Evolutionary conservation across 2,113 vertebrate genomes (phyloP).

Genomic region (Lophochroa leadbeateri): DNA sequence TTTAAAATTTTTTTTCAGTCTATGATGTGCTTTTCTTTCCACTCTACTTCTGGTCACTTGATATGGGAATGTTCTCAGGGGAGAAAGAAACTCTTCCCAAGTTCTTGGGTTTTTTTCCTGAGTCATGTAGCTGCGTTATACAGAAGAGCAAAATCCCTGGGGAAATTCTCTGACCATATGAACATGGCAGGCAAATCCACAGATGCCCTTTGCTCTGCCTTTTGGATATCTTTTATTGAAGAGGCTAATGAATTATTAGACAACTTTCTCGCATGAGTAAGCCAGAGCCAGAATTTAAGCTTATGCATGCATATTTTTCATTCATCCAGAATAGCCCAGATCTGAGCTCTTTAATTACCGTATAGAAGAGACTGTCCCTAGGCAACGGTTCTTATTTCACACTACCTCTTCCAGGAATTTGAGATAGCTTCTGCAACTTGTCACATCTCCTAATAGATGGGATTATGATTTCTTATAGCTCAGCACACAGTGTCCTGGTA

Average conservation of each 20-base stretch:
- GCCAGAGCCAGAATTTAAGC: conserved; percentile 26
- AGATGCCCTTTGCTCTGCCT: conserved; percentile 4
- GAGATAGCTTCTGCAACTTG: conserved; percentile 52
- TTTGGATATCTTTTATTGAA: conserved; percentile 50
- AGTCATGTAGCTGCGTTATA: not conserved
- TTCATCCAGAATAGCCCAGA: conserved; percentile 41
- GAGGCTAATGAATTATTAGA: conserved; percentile 54
- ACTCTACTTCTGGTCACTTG: not conserved
- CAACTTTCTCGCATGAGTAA: conserved; percentile 12
- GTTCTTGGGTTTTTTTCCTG: not conserved
- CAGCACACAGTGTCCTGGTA: conserved; percentile 57
- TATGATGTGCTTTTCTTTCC: not conserved
- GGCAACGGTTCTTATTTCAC: conserved; percentile 50
- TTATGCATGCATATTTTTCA: conserved; percentile 56
- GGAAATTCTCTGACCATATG: not conserved
- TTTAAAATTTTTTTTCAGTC: not conserved
- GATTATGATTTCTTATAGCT: conserved; percentile 55
- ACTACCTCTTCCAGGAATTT: conserved; percentile 62
- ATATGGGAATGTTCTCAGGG: not conserved
- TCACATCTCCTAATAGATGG: conserved; percentile 64
- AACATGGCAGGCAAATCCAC: not conserved
- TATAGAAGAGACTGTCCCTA: conserved; percentile 60
- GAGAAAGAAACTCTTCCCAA: not conserved
- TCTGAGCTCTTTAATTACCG: conserved; percentile 56
- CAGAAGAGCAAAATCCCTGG: not conserved